phyloP scores from a whole-genome alignment of 2,888 invertebrate species.

The Glyphotaelius pellucidus region DNA sequence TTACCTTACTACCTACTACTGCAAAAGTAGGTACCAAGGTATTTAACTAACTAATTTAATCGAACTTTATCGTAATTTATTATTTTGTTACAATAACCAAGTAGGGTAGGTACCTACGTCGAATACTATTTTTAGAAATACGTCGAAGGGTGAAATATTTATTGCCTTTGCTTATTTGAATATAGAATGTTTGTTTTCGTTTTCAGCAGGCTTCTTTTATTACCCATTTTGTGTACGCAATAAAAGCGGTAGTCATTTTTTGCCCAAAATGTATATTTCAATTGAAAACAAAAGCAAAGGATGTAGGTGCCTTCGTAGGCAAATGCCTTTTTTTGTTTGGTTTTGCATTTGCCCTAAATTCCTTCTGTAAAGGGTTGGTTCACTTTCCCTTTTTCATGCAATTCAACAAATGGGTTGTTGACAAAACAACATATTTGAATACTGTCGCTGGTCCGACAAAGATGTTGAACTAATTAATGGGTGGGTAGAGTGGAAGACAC shows the following conservation, averaged over 20 bases:
- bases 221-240: neutral
- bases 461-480: neutral
- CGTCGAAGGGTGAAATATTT: conserved; percentile 17
- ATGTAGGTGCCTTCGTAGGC: neutral
- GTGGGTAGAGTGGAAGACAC: neutral
- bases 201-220: neutral
- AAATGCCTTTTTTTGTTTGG: conserved; percentile 28
- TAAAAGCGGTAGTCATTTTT: conserved; percentile 46
- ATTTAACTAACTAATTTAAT: too few relatives aligned
- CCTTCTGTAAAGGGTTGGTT: neutral
- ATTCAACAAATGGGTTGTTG: conserved; percentile 35
- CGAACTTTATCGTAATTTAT: too few relatives aligned
- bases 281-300: conserved; percentile 39
- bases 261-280: neutral
- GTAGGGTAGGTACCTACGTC: neutral
- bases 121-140: neutral
- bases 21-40: too few relatives aligned
- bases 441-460: neutral
- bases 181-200: conserved; percentile 39
- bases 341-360: conserved; percentile 24
- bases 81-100: neutral
- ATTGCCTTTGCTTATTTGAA: conserved; percentile 42
- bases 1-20: too few relatives aligned
- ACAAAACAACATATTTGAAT: conserved; percentile 36
- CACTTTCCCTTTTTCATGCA: conserved; percentile 43